Evolutionary conservation across 1,140 invertebrate genomes (phyloP).

Genomic region (Saccostrea cuccullata): DNA sequence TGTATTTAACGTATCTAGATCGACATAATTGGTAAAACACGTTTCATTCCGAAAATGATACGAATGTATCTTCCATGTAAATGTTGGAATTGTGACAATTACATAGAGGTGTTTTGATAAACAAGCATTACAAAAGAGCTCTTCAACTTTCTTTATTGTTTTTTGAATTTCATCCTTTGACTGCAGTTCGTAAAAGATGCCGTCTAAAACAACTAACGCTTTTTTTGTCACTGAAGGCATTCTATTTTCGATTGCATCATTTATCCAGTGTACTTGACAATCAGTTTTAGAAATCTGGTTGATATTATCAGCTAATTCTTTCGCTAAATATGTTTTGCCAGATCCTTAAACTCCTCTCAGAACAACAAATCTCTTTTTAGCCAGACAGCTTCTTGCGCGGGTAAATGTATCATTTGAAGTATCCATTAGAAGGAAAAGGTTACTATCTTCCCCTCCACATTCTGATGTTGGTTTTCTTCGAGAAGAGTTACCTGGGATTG

Average conservation of each 20-base stretch:
- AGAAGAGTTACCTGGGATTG: too few relatives aligned
- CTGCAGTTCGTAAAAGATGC: neutral
- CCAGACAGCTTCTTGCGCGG: neutral
- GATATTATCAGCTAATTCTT: neutral
- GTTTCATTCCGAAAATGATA: neutral
- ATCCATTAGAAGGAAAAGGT: too few relatives aligned
- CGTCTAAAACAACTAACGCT: neutral
- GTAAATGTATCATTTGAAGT: neutral
- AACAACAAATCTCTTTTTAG: neutral
- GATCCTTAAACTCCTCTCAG: too few relatives aligned
- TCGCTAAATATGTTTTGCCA: too few relatives aligned
- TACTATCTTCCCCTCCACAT: neutral
- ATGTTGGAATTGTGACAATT: neutral
- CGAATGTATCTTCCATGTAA: neutral
- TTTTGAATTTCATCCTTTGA: neutral
- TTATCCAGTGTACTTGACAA: neutral
- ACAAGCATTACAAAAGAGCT: too few relatives aligned
- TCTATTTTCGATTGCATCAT: neutral
- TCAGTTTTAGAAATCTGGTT: neutral
- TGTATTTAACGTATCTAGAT: neutral
- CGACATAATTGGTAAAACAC: neutral
- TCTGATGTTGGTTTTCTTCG: neutral
- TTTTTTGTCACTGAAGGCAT: neutral
- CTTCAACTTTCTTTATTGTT: neutral
- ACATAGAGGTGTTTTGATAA: neutral